A percentile compares a stretch with the other conserved stretches of the same genome.
phyloP scores from a whole-genome alignment of 92 coral and sea anemone species.

The Paragorgia papillata region DNA sequence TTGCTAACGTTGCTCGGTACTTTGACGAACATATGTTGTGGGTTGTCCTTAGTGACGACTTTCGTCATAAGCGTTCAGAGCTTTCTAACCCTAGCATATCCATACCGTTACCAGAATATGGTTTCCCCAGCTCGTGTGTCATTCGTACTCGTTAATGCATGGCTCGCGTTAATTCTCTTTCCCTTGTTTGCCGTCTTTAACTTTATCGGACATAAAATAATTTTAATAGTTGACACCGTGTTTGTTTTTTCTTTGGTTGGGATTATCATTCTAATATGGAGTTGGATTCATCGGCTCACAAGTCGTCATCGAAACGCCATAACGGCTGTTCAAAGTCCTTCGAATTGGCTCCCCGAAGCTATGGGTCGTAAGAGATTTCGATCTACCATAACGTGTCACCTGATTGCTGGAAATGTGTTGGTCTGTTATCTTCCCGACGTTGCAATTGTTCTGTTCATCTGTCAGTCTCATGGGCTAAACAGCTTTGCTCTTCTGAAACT shows the following conservation, averaged over 20 bases:
- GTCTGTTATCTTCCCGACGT: not conserved
- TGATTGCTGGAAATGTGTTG: not conserved
- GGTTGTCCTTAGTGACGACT: not conserved
- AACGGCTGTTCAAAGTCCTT: not conserved
- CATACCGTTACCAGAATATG: constrained; percentile 1
- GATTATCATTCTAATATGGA: not conserved
- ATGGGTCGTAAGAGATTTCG: not conserved
- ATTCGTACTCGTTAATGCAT: not conserved
- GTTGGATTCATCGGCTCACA: not conserved
- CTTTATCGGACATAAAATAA: too few relatives aligned
- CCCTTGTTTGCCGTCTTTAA: too few relatives aligned
- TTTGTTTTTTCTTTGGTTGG: not conserved
- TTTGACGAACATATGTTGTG: not conserved
- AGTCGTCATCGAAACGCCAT: not conserved
- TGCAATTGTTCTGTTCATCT: not conserved
- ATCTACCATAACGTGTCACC: not conserved
- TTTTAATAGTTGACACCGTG: not conserved
- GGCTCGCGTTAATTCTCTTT: not conserved
- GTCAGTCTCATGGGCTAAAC: not conserved
- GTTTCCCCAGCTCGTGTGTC: not conserved
- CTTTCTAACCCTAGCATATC: not conserved
- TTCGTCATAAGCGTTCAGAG: not conserved
- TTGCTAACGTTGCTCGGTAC: not conserved
- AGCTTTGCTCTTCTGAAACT: not conserved
- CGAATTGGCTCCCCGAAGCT: not conserved